phyloP scores from a whole-genome alignment of 2,113 vertebrate genomes.

The Lamprotornis superbus region DNA sequence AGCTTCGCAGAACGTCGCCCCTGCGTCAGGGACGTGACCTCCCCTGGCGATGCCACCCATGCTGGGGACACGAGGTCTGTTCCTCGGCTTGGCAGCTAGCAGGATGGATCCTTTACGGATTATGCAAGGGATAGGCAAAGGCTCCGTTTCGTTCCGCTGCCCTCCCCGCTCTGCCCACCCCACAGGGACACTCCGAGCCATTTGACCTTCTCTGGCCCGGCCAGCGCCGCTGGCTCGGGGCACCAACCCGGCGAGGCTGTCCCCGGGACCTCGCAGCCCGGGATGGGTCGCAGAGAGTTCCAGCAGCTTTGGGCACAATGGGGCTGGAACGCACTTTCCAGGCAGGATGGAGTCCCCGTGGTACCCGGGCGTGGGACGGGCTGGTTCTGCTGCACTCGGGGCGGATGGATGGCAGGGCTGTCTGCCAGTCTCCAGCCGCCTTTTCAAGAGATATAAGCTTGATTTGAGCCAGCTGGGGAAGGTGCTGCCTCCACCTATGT shows the following conservation, averaged over 20 bases:
- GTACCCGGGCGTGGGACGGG: not conserved
- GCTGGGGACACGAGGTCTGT: not conserved
- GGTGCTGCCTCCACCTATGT: not conserved
- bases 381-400: accelerated
- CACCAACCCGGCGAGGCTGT: not conserved
- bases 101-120: conserved; percentile 3
- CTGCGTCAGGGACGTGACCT: not conserved
- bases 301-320: accelerated
- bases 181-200: not conserved
- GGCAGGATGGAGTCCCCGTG: not conserved
- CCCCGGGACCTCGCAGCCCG: accelerated
- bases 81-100: not conserved
- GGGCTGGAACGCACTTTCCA: not conserved
- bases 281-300: accelerated
- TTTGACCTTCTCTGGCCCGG: not conserved
- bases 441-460: not conserved
- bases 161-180: not conserved
- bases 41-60: not conserved
- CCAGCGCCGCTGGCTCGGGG: not conserved
- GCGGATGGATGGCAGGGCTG: not conserved
- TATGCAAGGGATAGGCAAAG: not conserved
- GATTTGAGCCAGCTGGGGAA: not conserved
- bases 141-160: not conserved
- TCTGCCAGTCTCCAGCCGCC: not conserved
- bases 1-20: not conserved